Conservation (phyloP, 1,140 invertebrate species). For the Yoshiicerus persimilis region DNA sequence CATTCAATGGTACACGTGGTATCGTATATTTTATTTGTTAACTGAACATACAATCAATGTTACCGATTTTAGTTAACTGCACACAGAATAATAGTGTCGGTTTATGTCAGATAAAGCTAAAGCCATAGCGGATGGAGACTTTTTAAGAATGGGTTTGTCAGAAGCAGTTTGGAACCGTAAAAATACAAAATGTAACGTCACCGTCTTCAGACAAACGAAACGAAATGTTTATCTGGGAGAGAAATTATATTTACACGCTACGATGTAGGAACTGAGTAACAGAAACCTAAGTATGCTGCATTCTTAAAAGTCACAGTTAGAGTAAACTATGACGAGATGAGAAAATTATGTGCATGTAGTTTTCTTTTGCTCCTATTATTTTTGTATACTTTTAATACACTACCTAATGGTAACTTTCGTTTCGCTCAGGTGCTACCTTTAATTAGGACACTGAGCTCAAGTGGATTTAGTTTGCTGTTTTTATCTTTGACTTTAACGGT, state of each 20-base stretch:
- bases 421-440: neutral
- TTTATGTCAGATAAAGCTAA: no score
- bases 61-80: neutral
- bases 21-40: neutral
- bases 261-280: no score
- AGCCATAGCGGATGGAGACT: no score
- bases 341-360: neutral
- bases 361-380: neutral
- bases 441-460: conserved; percentile 11
- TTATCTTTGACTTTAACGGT: conserved; percentile 6
- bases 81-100: neutral
- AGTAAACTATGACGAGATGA: neutral
- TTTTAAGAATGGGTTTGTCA: neutral
- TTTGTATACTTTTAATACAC: neutral
- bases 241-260: neutral
- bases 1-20: neutral
- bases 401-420: neutral
- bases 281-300: neutral
- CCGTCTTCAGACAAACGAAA: neutral
- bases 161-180: neutral
- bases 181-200: neutral
- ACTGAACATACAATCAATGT: no score
- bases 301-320: neutral
- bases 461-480: neutral
- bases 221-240: neutral